These are phyloP conservation scores for Chloroceryle amazona DNA, from an alignment of 2,797 vertebrate species.

Conservation along the genomic window DNA sequence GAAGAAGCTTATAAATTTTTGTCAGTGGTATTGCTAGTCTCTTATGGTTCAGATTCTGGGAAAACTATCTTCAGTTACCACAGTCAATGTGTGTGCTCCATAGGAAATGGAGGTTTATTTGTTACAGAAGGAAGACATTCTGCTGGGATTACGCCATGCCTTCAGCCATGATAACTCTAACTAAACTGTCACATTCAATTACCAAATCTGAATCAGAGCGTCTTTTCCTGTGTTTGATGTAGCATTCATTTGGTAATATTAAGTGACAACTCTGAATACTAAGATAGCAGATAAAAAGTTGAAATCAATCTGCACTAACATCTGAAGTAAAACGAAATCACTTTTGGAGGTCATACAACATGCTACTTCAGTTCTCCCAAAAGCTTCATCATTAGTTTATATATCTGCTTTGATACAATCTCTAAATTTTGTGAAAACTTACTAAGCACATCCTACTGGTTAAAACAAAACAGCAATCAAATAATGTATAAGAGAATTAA, in stretches of 20 bases:
- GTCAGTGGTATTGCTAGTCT: background rate
- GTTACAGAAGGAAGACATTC: conserved; percentile 6
- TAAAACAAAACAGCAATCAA: conserved; percentile 42
- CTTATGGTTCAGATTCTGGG: background rate
- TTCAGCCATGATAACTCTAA: background rate
- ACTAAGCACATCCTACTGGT: background rate
- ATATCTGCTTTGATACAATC: conserved; percentile 23
- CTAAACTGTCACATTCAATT: conserved; percentile 37
- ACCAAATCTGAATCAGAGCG: conserved; percentile 34
- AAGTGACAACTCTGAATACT: conserved; percentile 41
- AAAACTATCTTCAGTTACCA: background rate
- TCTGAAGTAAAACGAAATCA: background rate
- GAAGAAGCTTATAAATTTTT: background rate
- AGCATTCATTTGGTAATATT: conserved; percentile 38
- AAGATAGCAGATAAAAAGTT: conserved; percentile 36
- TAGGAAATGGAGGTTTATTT: conserved; percentile 29
- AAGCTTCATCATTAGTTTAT: conserved; percentile 11
- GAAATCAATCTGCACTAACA: background rate
- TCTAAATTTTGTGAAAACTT: conserved; percentile 12
- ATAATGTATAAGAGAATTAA: conserved; percentile 20
- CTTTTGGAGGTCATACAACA: background rate
- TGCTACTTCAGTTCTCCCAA: conserved; percentile 10
- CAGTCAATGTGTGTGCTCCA: background rate
- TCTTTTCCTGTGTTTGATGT: conserved; percentile 16
- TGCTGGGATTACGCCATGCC: conserved; percentile 1